Evolutionary conservation across 1,140 invertebrate species (phyloP).

Genomic region (Brachionus sp.): DNA sequence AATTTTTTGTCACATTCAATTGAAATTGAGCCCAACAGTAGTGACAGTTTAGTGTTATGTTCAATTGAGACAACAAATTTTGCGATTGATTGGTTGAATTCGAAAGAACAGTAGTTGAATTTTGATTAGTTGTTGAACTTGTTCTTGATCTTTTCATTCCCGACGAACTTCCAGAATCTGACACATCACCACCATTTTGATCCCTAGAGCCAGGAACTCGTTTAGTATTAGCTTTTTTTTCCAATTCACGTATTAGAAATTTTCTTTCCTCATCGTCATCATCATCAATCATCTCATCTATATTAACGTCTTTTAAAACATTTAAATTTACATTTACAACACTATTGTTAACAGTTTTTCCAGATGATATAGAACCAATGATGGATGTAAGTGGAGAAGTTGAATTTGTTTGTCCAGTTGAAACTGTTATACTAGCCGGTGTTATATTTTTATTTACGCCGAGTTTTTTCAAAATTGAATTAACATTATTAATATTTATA

Average conservation of each 20-base stretch:
- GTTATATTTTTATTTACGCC: constrained; percentile 19
- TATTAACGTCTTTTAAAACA: constrained; percentile 43
- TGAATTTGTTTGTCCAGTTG: neutral
- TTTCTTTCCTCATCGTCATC: constrained; percentile 43
- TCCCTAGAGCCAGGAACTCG: neutral
- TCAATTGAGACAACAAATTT: constrained; percentile 22
- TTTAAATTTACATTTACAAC: constrained; percentile 43
- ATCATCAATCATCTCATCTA: constrained; percentile 43
- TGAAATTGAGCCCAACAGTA: constrained; percentile 46
- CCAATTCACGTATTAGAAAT: constrained; percentile 29
- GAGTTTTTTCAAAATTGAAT: constrained; percentile 35
- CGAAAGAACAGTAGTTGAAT: neutral
- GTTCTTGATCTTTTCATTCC: constrained; percentile 26
- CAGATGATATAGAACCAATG: neutral
- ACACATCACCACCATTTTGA: neutral
- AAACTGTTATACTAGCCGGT: neutral
- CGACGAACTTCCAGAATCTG: neutral
- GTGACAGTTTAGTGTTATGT: constrained; percentile 43
- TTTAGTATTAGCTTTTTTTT: constrained; percentile 31
- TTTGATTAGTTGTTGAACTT: neutral
- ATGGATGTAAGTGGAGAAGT: constrained; percentile 17
- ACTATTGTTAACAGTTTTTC: constrained; percentile 33
- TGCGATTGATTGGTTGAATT: constrained; percentile 31
- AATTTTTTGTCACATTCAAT: constrained; percentile 16
- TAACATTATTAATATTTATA: constrained; percentile 35